Base-by-base conservation (phyloP, 2,888 invertebrate species). In the Cheilosia impressa region DNA sequence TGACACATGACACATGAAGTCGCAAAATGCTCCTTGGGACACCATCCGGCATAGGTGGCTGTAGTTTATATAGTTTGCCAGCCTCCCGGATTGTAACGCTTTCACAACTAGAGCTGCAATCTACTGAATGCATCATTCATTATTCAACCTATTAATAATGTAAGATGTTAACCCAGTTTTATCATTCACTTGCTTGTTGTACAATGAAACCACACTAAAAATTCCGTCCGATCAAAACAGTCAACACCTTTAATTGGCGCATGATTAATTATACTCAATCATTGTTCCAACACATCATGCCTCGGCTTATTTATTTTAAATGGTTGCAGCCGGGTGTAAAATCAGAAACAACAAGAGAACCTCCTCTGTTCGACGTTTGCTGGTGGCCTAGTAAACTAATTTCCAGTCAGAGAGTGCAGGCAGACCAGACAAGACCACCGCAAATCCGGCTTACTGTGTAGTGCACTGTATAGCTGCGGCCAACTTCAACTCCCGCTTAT, bases 351-450 rank as follows among this genome's bases (percentile, higher is more conserved):
- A 65, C 60, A 2, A 41, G 45, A 66, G 66, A 24, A 13, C 66
- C 60, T 41, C 52, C 58, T 79, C 57, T 58, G 19, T 72, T 10
- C 24, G 27, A 10, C 19, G 58, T 34, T 62, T 52, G 43, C 43
- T 24, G 34, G 19, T 82, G 82, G 78, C 68, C 66, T 68, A 73
- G 66, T 83, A 62, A 73, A 73, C 72, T 72, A 52, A 83, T 72
- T 83, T 66, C 38, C 41, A 72, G 27, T 53, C 45, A 55, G 52
- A 60, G 71, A 34, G 34, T 34, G 10, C 34, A 10, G 34, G 10
- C 34, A 34, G 38, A 38, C 38, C 10, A 38, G 38, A 38, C 53
- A 31, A 31, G 31, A 9, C 75, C 63, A 65, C 81, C 45, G 43
- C 15, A 41, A 65, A 34, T 52, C 38, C 31, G n/a, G 57, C 50